phyloP scores from a whole-genome alignment of 2,888 invertebrate genomes.

The Drosophila engyochracea region DNA sequence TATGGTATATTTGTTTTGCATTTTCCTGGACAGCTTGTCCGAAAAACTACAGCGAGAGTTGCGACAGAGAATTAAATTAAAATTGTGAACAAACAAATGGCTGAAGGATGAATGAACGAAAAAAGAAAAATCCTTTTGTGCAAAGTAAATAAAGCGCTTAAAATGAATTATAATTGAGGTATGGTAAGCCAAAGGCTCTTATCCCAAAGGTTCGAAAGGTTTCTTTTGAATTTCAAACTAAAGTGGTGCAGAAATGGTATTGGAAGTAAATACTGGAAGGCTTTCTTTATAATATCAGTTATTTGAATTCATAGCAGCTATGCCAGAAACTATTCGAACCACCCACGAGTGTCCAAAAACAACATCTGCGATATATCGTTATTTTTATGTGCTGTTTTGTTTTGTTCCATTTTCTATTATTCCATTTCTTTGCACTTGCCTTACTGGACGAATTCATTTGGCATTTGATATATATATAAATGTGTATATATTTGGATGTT shows the following conservation, averaged over 20 bases:
- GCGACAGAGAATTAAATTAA: constrained; percentile 57
- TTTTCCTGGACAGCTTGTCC: constrained; percentile 71
- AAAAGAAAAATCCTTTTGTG: constrained; percentile 29
- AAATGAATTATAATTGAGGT: constrained; percentile 20
- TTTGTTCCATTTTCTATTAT: constrained; percentile 42
- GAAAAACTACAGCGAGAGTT: constrained; percentile 55
- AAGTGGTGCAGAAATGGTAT: constrained; percentile 1
- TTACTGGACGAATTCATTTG: constrained; percentile 56
- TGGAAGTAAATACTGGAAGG: background rate
- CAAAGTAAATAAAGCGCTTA: constrained; percentile 5
- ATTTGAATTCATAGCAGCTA: background rate
- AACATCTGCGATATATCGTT: constrained; percentile 55
- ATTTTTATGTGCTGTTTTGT: constrained; percentile 59
- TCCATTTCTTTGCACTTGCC: constrained; percentile 35
- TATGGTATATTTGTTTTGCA: constrained; percentile 73
- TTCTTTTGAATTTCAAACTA: background rate
- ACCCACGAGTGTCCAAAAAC: constrained; percentile 36
- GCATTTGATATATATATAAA: constrained; percentile 49
- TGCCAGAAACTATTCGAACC: constrained; percentile 30
- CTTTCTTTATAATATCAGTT: background rate
- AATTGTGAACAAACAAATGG: constrained; percentile 29
- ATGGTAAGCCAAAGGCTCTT: background rate
- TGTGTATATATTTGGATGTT: constrained; percentile 34
- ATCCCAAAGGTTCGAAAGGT: background rate
- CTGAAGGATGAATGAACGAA: constrained; percentile 33